Evolutionary conservation across 2,888 invertebrate genomes (phyloP).

Genomic region (Ellobium chinense): DNA sequence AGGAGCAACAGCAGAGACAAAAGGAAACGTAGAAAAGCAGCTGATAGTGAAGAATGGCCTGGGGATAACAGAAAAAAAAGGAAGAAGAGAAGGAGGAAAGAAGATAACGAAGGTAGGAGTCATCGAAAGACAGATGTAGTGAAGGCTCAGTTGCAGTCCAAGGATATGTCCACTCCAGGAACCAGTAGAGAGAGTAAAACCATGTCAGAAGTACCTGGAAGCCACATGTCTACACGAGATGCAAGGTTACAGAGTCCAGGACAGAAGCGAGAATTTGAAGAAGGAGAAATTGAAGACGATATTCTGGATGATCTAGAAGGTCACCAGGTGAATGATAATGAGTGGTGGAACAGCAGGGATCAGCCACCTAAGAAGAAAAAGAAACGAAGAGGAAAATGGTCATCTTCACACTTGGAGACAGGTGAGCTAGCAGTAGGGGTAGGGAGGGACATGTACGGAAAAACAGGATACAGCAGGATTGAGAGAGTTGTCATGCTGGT

Average conservation of each 20-base stretch:
- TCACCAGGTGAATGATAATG: slow-evolving; percentile 31
- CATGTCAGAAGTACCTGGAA: not conserved
- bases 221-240: not conserved
- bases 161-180: too few relatives aligned
- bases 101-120: not conserved
- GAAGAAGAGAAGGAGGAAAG: not conserved
- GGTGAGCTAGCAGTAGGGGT: too few relatives aligned
- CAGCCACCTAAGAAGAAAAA: not conserved
- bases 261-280: not conserved
- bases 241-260: not conserved
- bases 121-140: not conserved
- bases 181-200: not conserved
- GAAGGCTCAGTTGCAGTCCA: too few relatives aligned
- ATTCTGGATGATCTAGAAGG: not conserved
- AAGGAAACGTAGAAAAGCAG: too few relatives aligned
- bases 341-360: slow-evolving; percentile 10
- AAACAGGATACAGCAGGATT: too few relatives aligned
- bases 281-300: not conserved
- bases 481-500: too few relatives aligned
- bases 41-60: too few relatives aligned
- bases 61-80: too few relatives aligned
- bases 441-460: too few relatives aligned
- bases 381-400: not conserved
- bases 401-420: not conserved
- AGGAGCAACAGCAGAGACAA: too few relatives aligned